Evolutionary conservation across 2,113 vertebrate species (phyloP).

Genomic region (Pipra filicauda): DNA sequence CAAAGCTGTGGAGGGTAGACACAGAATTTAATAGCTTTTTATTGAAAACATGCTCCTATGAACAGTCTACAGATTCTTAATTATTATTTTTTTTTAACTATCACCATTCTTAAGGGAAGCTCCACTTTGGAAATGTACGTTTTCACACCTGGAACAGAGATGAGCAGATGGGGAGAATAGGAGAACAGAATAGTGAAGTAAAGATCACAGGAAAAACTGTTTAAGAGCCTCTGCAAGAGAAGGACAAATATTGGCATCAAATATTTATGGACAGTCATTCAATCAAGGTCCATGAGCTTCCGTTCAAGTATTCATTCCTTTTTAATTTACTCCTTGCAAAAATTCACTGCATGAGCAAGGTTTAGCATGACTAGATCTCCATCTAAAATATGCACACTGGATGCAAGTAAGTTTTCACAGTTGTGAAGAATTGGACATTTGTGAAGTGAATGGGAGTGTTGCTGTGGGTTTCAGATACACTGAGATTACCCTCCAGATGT

Average conservation of each 20-base stretch:
- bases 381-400: not conserved
- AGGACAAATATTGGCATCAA: slow-evolving; percentile 55
- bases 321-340: slow-evolving; percentile 21
- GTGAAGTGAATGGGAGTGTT: not conserved
- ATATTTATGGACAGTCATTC: slow-evolving; percentile 57
- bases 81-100: not conserved
- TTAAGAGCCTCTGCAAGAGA: not conserved
- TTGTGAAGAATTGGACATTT: not conserved
- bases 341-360: not conserved
- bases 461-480: not conserved
- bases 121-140: not conserved
- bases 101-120: not conserved
- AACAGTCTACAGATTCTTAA: not conserved
- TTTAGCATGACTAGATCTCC: not conserved
- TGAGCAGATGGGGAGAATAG: not conserved
- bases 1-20: not conserved
- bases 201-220: not conserved
- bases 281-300: slow-evolving; percentile 6
- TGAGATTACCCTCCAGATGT: not conserved
- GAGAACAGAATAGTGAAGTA: not conserved
- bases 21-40: not conserved
- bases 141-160: not conserved
- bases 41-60: not conserved
- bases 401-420: not conserved
- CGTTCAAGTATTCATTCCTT: slow-evolving; percentile 15